Evolutionary conservation across 2,113 vertebrate species (phyloP), one percentile per base, ranked within the genome.

Genomic region (Macquaria australasica): DNA sequence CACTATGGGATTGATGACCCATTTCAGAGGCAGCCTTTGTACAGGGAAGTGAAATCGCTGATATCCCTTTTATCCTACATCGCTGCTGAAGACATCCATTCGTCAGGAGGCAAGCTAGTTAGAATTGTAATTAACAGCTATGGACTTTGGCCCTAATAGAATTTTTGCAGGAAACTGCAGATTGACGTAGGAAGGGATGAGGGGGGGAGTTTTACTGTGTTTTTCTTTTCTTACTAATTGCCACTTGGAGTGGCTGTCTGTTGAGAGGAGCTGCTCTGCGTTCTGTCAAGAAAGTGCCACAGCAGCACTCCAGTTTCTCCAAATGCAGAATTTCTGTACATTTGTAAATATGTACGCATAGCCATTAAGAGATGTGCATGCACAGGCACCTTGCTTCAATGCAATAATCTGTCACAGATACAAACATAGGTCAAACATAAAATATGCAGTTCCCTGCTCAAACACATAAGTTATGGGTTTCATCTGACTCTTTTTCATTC

Each of bases 1-100:
- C 96, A 95, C 93, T 94, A 79, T 91, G 84, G 93, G 95, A 96
- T 95, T 96, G 95, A 96, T 95, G 93, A 95, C 95, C 95, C 95
- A 95, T 95, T 96, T 95, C 91, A 86, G 91, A 93, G 87, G 89
- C 91, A 84, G 91, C 86, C 92, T 94, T 95, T 95, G 94, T 95
- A 90, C 60, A 86, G 84, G 89, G 93, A 93, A 94, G 92, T 88
- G 92, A 91, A 93, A 91, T 93, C 88, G 77, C 91, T 91, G 89
- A 91, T 95, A 94, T 95, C 90, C 90, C 88, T 90, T 88, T 92
- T 93, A 95, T 94, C 91, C 92, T 86, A 93, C 92, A 93, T 94
- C 93, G 51, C 88, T 77, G 91, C 84, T 92, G 92, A 89, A 92
- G 88, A 91, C 93, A 91, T 94, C 93, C 95, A 95, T 95, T 95